Percentiles rank a stretch among this genome's conserved stretches.
Conservation (phyloP, 1,140 invertebrate genomes). For the Drosophila biarmipes region DNA sequence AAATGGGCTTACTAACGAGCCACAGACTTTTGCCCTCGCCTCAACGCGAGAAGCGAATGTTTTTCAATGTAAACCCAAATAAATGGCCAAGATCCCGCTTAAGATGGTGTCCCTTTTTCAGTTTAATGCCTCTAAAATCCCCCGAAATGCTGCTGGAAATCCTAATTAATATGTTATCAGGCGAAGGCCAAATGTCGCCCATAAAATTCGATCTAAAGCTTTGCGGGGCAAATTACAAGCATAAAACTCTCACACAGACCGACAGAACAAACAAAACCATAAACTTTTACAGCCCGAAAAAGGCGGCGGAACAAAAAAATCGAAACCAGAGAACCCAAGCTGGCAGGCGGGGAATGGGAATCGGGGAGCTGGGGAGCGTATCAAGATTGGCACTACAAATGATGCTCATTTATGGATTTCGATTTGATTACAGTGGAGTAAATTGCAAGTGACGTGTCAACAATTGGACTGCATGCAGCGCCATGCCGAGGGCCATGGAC, state of each 20-base stretch:
- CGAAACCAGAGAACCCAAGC: conserved; percentile 5
- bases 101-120: conserved; percentile 17
- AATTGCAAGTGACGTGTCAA: conserved; percentile 83
- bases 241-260: conserved; percentile 56
- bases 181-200: conserved; percentile 44
- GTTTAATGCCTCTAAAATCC: conserved; percentile 37
- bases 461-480: conserved; percentile 84
- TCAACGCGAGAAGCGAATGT: conserved; percentile 6
- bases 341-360: no score
- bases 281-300: conserved; percentile 53
- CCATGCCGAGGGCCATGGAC: conserved; percentile 81
- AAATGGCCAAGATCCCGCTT: conserved; percentile 6
- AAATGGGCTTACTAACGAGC: conserved; percentile 26
- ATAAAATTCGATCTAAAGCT: conserved; percentile 62
- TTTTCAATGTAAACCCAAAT: conserved; percentile 19
- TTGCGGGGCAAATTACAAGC: conserved; percentile 42
- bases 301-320: conserved; percentile 11
- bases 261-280: conserved; percentile 56
- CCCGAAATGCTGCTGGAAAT: conserved; percentile 25
- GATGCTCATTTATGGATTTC: conserved; percentile 68
- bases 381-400: conserved; percentile 45
- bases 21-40: not conserved
- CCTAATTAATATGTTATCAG: conserved; percentile 61
- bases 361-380: not conserved
- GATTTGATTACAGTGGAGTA: conserved; percentile 84